Conservation (phyloP, 2,113 vertebrate species). For the Gymnorhina tibicen region DNA sequence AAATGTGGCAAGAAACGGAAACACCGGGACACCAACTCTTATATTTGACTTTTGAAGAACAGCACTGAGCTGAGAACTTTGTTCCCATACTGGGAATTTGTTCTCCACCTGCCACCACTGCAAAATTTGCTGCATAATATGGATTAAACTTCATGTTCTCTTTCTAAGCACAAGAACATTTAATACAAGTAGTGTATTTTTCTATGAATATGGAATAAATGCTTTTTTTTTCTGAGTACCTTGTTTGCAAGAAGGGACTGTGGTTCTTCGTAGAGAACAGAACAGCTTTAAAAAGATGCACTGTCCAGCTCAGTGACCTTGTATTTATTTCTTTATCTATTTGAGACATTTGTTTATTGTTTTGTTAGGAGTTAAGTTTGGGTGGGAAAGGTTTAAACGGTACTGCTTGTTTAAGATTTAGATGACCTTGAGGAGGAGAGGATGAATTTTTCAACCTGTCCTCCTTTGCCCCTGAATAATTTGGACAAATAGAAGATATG, state of each 20-base stretch:
- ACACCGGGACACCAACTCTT: constrained; percentile 30
- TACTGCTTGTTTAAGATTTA: not conserved
- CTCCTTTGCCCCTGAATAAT: not conserved
- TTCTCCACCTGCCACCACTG: not conserved
- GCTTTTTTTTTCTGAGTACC: not conserved
- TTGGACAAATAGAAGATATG: not conserved
- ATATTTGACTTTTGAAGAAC: constrained; percentile 48
- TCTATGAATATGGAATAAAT: constrained; percentile 43
- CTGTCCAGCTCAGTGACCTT: not conserved
- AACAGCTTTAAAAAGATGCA: not conserved
- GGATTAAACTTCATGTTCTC: not conserved
- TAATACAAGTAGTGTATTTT: constrained; percentile 28
- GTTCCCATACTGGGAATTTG: not conserved
- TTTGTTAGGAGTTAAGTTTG: not conserved
- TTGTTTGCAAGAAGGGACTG: not conserved
- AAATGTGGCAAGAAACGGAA: constrained; percentile 42
- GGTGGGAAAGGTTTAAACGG: not conserved
- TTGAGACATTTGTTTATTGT: not conserved
- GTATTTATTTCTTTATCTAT: not conserved
- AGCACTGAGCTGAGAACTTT: not conserved
- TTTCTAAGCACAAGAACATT: not conserved
- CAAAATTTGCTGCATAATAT: not conserved
- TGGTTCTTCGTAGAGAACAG: not conserved
- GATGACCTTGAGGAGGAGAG: not conserved
- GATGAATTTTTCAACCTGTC: not conserved